Evolutionary conservation across 1,140 invertebrate genomes (phyloP).

Genomic region (Andricus grossulariae): DNA sequence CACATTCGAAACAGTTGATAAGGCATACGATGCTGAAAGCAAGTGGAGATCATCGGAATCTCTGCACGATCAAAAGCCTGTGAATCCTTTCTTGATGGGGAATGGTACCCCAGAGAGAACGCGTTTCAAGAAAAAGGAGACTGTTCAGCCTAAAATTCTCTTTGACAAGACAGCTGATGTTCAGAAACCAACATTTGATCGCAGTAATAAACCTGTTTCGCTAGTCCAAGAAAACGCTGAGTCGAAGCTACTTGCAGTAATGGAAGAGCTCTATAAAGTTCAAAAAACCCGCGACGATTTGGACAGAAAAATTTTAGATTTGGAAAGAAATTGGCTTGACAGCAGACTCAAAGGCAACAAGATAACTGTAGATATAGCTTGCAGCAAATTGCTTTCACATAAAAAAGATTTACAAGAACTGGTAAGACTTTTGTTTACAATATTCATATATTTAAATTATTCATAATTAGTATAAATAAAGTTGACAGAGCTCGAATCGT

Average conservation of each 20-base stretch:
- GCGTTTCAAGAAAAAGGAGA: constrained; percentile 26
- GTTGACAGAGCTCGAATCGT: too few species aligned
- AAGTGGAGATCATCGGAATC: constrained; percentile 31
- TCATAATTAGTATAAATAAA: too few species aligned
- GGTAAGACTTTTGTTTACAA: background rate
- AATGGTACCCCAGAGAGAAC: constrained; percentile 12
- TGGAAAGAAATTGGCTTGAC: background rate
- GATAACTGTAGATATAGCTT: background rate
- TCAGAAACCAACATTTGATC: constrained; percentile 56
- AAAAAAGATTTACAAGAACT: background rate
- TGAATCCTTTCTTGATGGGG: background rate
- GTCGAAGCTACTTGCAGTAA: background rate
- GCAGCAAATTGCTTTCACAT: background rate
- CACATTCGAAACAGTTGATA: background rate
- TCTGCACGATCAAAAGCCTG: background rate
- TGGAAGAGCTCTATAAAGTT: background rate
- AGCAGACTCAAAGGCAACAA: background rate
- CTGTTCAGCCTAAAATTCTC: constrained; percentile 28
- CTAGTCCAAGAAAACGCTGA: background rate
- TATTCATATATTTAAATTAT: background rate
- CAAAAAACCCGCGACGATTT: background rate
- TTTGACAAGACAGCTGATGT: constrained; percentile 22
- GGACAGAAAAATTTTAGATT: background rate
- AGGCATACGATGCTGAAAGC: background rate
- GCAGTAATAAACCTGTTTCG: constrained; percentile 59